A percentile compares a stretch with the other conserved stretches of the same genome.
Evolutionary conservation across 1,140 invertebrate genomes (phyloP).

Genomic region (Drosophila yakuba): DNA sequence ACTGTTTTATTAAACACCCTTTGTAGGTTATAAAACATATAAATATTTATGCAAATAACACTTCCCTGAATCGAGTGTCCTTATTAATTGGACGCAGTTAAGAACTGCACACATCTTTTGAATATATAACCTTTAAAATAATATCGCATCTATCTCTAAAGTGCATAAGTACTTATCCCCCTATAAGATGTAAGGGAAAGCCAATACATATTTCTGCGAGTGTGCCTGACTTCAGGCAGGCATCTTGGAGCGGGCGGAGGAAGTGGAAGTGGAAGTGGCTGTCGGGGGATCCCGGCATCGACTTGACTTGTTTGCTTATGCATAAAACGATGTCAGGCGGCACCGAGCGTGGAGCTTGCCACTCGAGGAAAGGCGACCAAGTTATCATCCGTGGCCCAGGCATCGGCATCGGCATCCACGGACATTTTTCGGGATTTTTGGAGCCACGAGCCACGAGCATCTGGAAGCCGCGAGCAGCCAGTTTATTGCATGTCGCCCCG

Average conservation of each 20-base stretch:
- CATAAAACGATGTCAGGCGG: slow-evolving; percentile 67
- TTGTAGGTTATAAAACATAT: no score
- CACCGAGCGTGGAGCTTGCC: slow-evolving; percentile 36
- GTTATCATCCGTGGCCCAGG: slow-evolving; percentile 69
- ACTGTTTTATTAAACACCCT: no score
- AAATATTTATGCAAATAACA: no score
- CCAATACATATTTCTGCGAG: not conserved
- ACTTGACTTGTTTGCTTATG: slow-evolving; percentile 81
- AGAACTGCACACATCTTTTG: no score
- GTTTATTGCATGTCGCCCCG: slow-evolving; percentile 77
- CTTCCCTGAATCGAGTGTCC: no score
- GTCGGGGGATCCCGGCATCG: slow-evolving; percentile 36
- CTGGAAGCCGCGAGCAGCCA: slow-evolving; percentile 52
- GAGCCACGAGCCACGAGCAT: not conserved
- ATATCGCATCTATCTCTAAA: no score
- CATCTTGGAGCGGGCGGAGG: not conserved
- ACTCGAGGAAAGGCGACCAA: slow-evolving; percentile 63
- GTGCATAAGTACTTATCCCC: no score
- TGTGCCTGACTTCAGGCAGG: not conserved
- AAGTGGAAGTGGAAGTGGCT: not conserved
- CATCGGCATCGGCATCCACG: slow-evolving; percentile 32
- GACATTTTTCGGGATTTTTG: not conserved
- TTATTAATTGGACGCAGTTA: no score
- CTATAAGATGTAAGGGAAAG: not conserved
- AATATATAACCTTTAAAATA: no score